Evolutionary conservation across 2,888 invertebrate species (phyloP).

Genomic region (Heliconius hortense): DNA sequence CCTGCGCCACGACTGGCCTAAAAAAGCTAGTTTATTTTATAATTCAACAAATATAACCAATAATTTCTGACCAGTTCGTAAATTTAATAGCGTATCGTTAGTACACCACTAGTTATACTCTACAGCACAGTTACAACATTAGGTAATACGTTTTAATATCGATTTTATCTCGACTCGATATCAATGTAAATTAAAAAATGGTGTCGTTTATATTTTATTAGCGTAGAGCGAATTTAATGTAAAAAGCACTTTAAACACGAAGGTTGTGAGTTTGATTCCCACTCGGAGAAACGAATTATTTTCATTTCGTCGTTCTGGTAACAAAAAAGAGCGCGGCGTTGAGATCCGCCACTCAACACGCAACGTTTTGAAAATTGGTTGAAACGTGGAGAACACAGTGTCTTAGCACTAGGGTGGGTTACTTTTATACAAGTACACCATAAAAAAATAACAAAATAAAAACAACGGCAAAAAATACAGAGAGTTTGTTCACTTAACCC

Average conservation of each 20-base stretch:
- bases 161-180: background rate
- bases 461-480: too few relatives aligned
- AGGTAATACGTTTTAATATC: background rate
- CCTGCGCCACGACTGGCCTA: too few relatives aligned
- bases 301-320: background rate
- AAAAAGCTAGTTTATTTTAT: background rate
- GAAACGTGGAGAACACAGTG: background rate
- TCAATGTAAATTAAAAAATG: background rate
- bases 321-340: background rate
- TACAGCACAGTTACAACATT: background rate
- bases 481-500: too few relatives aligned
- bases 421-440: too few relatives aligned
- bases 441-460: too few relatives aligned
- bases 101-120: background rate
- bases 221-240: background rate
- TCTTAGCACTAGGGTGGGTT: background rate
- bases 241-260: background rate
- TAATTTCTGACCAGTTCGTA: background rate
- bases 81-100: background rate
- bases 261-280: background rate
- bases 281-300: background rate
- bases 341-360: background rate
- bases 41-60: background rate
- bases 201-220: background rate
- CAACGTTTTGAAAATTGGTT: background rate